These are phyloP conservation scores for Meganola albula DNA, from an alignment of 2,888 invertebrate species.

Conservation along the genomic window DNA sequence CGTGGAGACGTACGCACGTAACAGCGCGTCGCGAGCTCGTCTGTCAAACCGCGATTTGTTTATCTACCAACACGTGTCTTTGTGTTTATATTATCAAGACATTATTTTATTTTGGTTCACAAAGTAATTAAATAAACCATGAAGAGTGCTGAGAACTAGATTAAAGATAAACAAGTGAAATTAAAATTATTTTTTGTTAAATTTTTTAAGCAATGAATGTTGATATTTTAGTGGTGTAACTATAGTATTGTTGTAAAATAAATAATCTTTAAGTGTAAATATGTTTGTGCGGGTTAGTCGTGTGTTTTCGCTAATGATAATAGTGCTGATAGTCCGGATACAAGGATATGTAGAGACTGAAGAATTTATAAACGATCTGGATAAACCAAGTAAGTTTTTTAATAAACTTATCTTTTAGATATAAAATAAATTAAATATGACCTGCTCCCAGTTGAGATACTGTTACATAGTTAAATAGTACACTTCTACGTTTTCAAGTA, in stretches of 20 bases:
- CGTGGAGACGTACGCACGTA: slow-evolving; percentile 51
- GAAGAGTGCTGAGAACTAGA: slow-evolving; percentile 18
- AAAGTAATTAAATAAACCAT: slow-evolving; percentile 4
- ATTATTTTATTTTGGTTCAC: slow-evolving; percentile 15
- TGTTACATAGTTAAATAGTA: too few species aligned
- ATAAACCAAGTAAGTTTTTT: slow-evolving; percentile 76
- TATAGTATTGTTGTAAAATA: slow-evolving; percentile 18
- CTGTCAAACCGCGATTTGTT: slow-evolving; percentile 43
- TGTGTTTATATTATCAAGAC: slow-evolving; percentile 16
- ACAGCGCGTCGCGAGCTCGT: slow-evolving; percentile 26
- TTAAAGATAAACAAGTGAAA: slow-evolving; percentile 23
- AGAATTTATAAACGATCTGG: slow-evolving; percentile 75
- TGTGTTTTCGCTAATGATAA: slow-evolving; percentile 31
- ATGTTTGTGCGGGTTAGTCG: slow-evolving; percentile 23
- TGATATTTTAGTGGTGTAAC: too few species aligned
- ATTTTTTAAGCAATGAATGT: too few species aligned
- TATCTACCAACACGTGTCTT: slow-evolving; percentile 36
- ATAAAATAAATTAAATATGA: too few species aligned
- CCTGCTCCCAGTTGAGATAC: too few species aligned
- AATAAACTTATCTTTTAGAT: too few species aligned
- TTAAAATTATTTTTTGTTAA: slow-evolving; percentile 18
- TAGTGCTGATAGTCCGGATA: slow-evolving; percentile 51
- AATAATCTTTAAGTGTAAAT: slow-evolving; percentile 18
- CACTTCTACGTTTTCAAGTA: too few species aligned
- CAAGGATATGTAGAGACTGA: slow-evolving; percentile 71